A percentile compares a stretch with the other conserved stretches of the same genome.
phyloP scores from a whole-genome alignment of 2,113 vertebrate genomes.

The Solea solea region DNA sequence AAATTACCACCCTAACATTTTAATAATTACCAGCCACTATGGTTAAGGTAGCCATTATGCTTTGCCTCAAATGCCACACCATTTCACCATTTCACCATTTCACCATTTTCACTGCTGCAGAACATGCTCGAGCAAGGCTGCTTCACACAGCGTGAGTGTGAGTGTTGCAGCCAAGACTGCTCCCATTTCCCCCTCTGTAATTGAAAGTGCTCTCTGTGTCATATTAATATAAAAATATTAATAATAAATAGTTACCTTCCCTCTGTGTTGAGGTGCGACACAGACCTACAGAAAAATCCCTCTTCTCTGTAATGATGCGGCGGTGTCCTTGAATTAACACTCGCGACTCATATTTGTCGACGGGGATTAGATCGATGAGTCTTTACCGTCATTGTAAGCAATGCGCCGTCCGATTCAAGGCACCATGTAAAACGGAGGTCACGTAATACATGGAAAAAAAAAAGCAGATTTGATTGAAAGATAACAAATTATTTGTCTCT shows the following conservation, averaged over 20 bases:
- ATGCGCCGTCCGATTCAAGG: too few species aligned
- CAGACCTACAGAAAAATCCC: constrained; percentile 5
- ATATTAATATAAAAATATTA: constrained; percentile 57
- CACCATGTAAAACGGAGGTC: too few species aligned
- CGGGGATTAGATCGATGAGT: neutral
- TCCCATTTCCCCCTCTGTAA: constrained; percentile 19
- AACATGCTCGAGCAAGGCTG: constrained; percentile 17
- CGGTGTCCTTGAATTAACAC: constrained; percentile 2
- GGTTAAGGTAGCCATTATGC: constrained; percentile 32
- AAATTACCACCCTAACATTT: constrained; percentile 55
- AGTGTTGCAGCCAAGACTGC: neutral
- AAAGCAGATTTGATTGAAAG: too few species aligned
- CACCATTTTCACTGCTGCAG: constrained; percentile 6
- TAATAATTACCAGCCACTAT: constrained; percentile 51
- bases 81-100: constrained; percentile 24
- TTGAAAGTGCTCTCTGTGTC: constrained; percentile 14
- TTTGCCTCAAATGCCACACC: constrained; percentile 40
- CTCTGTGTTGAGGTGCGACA: neutral
- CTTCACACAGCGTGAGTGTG: too few species aligned
- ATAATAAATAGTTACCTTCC: constrained; percentile 13
- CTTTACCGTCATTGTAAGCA: too few species aligned
- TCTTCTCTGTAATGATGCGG: neutral
- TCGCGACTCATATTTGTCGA: neutral
- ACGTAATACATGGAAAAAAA: too few species aligned
- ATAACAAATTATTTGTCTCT: too few species aligned